Evolutionary conservation across 1,140 invertebrate species (phyloP).

Genomic region (Agrypnia vestita): DNA sequence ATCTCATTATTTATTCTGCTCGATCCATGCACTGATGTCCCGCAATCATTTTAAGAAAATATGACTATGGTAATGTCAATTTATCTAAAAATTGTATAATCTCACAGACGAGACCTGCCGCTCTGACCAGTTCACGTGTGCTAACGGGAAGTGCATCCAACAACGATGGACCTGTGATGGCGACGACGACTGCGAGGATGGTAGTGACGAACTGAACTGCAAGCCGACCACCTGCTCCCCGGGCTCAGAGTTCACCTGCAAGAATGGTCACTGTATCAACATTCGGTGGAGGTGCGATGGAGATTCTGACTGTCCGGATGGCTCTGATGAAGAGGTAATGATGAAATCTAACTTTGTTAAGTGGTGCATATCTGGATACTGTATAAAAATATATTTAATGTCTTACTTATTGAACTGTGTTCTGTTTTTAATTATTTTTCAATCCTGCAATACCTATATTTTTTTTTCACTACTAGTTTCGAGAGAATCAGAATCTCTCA

Average conservation of each 20-base stretch:
- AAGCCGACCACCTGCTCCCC: slow-evolving; percentile 79
- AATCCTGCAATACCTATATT: too few species aligned
- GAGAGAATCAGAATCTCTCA: too few species aligned
- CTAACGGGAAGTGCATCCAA: slow-evolving; percentile 91
- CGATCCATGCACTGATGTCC: too few species aligned
- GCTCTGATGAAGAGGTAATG: slow-evolving; percentile 83
- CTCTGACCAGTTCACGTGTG: slow-evolving; percentile 91
- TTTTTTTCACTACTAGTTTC: too few species aligned
- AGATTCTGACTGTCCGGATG: slow-evolving; percentile 87
- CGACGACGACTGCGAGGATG: slow-evolving; percentile 90
- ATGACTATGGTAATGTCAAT: too few species aligned
- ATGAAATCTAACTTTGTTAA: too few species aligned
- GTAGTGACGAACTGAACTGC: slow-evolving; percentile 87
- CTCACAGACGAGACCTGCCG: slow-evolving; percentile 86
- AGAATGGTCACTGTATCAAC: slow-evolving; percentile 80
- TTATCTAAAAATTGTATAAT: neutral
- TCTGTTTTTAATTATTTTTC: too few species aligned
- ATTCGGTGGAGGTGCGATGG: slow-evolving; percentile 89
- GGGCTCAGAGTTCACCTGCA: slow-evolving; percentile 81
- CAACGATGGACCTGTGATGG: slow-evolving; percentile 90
- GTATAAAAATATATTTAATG: too few species aligned
- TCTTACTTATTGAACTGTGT: too few species aligned
- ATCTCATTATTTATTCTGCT: too few species aligned
- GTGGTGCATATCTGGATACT: too few species aligned
- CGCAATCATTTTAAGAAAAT: too few species aligned